A percentile compares a stretch with the other conserved stretches of the same genome.
phyloP scores from a whole-genome alignment of 2,888 invertebrate species.

The Shargacucullia verbasci region DNA sequence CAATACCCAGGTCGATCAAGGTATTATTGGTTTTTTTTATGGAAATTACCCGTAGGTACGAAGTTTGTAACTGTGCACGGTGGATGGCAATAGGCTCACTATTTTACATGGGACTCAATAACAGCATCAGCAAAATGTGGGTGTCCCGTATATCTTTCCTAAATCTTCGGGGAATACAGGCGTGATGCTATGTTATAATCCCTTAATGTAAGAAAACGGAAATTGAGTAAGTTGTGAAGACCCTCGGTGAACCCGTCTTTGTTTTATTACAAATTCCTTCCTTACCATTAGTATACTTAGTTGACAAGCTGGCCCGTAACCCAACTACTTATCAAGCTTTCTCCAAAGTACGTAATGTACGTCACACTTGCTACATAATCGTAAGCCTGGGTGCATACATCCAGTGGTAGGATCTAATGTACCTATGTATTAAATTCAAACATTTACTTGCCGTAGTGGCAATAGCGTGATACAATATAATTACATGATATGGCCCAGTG shows the following conservation, averaged over 20 bases:
- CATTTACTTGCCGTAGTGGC: slow-evolving; percentile 14
- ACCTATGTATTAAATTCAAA: slow-evolving; percentile 12
- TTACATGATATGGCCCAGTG: slow-evolving; percentile 47
- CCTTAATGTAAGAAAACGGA: slow-evolving; percentile 36
- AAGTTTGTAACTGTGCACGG: no score
- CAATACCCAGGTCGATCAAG: no score
- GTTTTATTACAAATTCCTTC: slow-evolving; percentile 42
- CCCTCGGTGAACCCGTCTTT: slow-evolving; percentile 20
- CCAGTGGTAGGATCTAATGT: slow-evolving; percentile 21
- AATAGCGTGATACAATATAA: slow-evolving; percentile 54
- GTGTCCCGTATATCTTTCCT: no score
- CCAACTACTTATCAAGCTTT: slow-evolving; percentile 40
- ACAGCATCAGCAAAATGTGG: no score
- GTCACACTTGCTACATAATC: no score
- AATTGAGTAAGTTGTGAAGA: slow-evolving; percentile 42
- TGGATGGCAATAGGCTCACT: no score
- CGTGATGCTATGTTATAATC: slow-evolving; percentile 29
- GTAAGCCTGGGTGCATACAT: slow-evolving; percentile 14
- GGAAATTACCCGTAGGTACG: no score
- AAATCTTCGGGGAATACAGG: no score
- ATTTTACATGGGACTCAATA: no score
- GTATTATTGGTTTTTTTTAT: no score
- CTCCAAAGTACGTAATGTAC: slow-evolving; percentile 25
- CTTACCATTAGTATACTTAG: slow-evolving; percentile 34
- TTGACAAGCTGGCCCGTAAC: slow-evolving; percentile 29